Conservation (phyloP, 2,797 vertebrate species). For the Nasua narica region DNA sequence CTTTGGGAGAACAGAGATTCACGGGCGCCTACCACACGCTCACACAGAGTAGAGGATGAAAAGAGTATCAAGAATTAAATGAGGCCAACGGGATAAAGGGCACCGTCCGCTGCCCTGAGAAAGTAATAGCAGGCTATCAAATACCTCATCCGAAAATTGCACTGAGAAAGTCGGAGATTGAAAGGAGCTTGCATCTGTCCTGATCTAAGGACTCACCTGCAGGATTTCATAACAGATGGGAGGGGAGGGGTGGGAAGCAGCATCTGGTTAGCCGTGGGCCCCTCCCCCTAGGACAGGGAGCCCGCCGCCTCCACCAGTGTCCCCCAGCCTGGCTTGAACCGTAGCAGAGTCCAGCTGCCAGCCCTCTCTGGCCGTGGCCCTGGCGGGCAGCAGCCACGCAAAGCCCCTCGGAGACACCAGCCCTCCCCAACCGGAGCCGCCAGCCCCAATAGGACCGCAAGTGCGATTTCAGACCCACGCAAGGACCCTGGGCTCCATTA, state of each 20-base stretch:
- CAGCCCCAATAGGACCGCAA: background rate
- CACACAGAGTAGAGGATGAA: background rate
- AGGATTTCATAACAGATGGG: background rate
- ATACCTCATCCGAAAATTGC: background rate
- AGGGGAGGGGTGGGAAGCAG: background rate
- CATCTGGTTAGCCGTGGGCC: too few relatives aligned
- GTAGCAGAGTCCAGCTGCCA: background rate
- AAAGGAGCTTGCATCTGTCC: background rate
- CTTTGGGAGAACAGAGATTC: background rate
- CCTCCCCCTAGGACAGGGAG: accelerated
- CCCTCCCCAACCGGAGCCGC: background rate
- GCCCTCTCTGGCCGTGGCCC: too few relatives aligned
- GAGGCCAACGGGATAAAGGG: background rate
- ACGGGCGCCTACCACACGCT: accelerated
- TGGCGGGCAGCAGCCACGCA: background rate
- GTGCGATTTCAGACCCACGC: background rate
- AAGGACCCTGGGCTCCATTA: background rate
- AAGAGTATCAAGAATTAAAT: background rate
- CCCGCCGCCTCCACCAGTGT: accelerated
- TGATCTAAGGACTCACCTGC: background rate
- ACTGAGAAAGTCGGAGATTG: background rate
- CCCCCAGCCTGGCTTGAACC: background rate
- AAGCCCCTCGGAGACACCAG: background rate
- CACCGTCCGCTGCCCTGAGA: background rate
- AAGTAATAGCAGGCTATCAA: background rate